These are phyloP conservation scores for Charanyca ferruginea DNA, from an alignment of 2,888 invertebrate species.

Conservation along the genomic window DNA sequence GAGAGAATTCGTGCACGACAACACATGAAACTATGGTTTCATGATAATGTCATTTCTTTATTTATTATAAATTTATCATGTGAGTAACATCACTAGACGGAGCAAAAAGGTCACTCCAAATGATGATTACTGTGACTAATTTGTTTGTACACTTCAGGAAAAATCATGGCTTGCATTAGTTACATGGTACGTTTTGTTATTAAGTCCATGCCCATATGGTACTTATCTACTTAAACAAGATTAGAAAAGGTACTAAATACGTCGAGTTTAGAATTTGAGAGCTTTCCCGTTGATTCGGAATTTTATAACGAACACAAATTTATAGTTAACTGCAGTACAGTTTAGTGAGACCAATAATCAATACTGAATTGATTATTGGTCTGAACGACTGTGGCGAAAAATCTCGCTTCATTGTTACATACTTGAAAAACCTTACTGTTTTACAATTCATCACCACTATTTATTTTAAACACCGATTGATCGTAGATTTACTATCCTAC, in stretches of 20 bases:
- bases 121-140: slow-evolving; percentile 28
- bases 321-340: too few species aligned
- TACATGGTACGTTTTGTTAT: too few species aligned
- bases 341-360: neutral
- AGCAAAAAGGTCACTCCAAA: slow-evolving; percentile 26
- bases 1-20: neutral
- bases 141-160: slow-evolving; percentile 11
- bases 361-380: neutral
- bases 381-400: neutral
- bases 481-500: neutral
- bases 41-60: too few species aligned
- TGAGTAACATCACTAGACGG: slow-evolving; percentile 5
- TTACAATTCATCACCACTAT: neutral
- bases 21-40: slow-evolving; percentile 32
- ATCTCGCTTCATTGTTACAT: neutral
- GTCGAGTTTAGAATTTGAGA: slow-evolving; percentile 16
- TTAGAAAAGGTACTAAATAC: slow-evolving; percentile 1
- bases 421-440: too few species aligned
- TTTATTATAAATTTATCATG: too few species aligned
- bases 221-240: too few species aligned
- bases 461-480: neutral
- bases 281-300: slow-evolving; percentile 2
- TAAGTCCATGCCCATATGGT: too few species aligned
- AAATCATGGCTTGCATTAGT: neutral
- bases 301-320: neutral